Evolutionary conservation across 2,797 vertebrate genomes (phyloP), one percentile per base, ranked within the genome.

Genomic region (Sebastes nivosus): DNA sequence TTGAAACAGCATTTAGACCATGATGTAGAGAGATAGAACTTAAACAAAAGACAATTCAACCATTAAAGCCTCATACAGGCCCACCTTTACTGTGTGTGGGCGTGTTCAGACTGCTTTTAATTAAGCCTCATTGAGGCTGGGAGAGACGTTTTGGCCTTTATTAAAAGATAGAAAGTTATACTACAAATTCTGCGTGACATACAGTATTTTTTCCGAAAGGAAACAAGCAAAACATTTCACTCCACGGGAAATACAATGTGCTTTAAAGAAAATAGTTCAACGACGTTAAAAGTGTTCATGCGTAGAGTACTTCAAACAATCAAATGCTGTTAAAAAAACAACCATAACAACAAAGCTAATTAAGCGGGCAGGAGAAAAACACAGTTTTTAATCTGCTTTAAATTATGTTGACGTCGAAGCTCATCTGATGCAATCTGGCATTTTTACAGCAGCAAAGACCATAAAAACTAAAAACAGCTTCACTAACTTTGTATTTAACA

Each of bases 361-460:
- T 18, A 30, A 74, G 24, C 12, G n/a, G 20, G 18, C 16, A 72
- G 20, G 16, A 22, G 14, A 60, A 60, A 67, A 50, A 14, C 24
- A 22, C 11, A 9, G 18, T 22, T 65, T 66, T 24, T 22, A 72
- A 68, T 57, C 22, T 68, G 36, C 55, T 63, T 57, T 67, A 57
- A 50, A 68, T 46, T 13, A 76, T 68, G 76, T 57, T 79, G 30
- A 72, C 64, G 68, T 50, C 58, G 27, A 52, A 46, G 34, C 50
- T 81, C 54, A 60, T 82, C 59, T 18, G 55, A 30, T 58, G 42
- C 29, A 60, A 58, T 64, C 16, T 69, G 20, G 18, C 10, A 34
- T 6, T 8, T 34, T 63, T 67, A 29, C 12, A 59, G 42, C 67
- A 61, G 60, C 2, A 20, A 25, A 14, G 25, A 27, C 50, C 12